Conservation (phyloP, 1,140 invertebrate species). For the Anastrepha obliqua region DNA sequence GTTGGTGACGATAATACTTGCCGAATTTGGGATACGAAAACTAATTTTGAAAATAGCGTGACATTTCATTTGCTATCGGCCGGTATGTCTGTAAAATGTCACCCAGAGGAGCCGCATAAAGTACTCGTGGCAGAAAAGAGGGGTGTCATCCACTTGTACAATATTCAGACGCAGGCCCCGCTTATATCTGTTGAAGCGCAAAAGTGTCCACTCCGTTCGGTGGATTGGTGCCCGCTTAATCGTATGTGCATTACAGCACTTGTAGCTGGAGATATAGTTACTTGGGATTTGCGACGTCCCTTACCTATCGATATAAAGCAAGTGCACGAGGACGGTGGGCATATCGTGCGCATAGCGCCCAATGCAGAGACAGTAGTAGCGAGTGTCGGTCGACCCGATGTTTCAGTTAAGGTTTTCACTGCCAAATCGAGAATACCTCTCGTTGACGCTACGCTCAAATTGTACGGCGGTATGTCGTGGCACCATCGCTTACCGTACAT, state of each 20-base stretch:
- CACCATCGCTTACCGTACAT: constrained; percentile 80
- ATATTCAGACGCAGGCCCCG: constrained; percentile 80
- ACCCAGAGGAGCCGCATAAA: constrained; percentile 83
- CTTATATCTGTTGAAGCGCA: constrained; percentile 83
- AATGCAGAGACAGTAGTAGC: constrained; percentile 76
- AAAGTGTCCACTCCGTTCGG: constrained; percentile 79
- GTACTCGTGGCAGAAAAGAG: constrained; percentile 85
- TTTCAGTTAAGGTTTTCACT: constrained; percentile 78
- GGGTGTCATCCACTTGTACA: constrained; percentile 84
- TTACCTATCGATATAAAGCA: constrained; percentile 76
- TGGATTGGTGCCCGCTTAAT: constrained; percentile 82
- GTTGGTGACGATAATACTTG: constrained; percentile 86
- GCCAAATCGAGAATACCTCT: constrained; percentile 77
- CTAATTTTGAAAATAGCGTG: constrained; percentile 76
- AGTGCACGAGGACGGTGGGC: constrained; percentile 78
- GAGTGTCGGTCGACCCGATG: constrained; percentile 78
- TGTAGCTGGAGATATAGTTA: constrained; percentile 79
- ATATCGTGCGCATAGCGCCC: constrained; percentile 76
- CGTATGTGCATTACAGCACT: constrained; percentile 79
- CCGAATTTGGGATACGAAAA: constrained; percentile 79
- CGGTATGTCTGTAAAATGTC: constrained; percentile 82
- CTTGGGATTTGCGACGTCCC: constrained; percentile 80
- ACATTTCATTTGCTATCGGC: constrained; percentile 82
- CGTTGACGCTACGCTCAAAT: constrained; percentile 75
- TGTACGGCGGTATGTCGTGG: constrained; percentile 79